Conservation (phyloP, 2,113 vertebrate species). For the Sus scrofa region T2T-Sscrofa CM000820.6:127887501-127888000, state of each 20-base stretch:
- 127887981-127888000: not conserved
- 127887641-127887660: not conserved
- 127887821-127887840: not conserved
- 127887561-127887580: slow-evolving; percentile 87
- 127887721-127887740: not conserved
- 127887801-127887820: not conserved
- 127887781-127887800: not conserved
- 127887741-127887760: not conserved
- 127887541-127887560: slow-evolving; percentile 83
- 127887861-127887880: not conserved
- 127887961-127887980: slow-evolving; percentile 23
- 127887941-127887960: not conserved
- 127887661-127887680: not conserved
- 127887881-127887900: not conserved
- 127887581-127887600: slow-evolving; percentile 87
- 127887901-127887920: not conserved
- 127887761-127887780: not conserved
- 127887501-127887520: slow-evolving; percentile 80
- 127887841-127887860: not conserved
- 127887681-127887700: not conserved
- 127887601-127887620: not conserved
- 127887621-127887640: not conserved
- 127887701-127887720: not conserved
- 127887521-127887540: slow-evolving; percentile 78
- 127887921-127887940: not conserved